Evolutionary conservation across 2,113 vertebrate genomes (phyloP).

Genomic region (Rousettus leschenaultii): DNA sequence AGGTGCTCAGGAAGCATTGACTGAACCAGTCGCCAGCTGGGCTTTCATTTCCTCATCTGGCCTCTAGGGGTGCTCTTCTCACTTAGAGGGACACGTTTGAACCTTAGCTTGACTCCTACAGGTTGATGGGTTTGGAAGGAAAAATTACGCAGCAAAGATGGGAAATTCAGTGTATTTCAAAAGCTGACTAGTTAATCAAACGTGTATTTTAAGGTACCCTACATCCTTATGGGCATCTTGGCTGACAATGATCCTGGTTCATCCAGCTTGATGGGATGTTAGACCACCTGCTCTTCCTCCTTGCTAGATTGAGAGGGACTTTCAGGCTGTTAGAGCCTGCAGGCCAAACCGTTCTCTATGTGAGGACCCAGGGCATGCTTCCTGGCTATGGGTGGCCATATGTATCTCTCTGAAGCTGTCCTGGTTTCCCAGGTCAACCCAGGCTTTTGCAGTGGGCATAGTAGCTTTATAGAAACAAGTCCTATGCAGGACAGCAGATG

Average conservation of each 20-base stretch:
- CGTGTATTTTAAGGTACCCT: background rate
- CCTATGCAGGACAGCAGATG: background rate
- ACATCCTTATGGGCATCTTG: background rate
- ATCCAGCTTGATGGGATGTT: background rate
- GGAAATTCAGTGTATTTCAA: background rate
- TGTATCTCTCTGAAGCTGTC: background rate
- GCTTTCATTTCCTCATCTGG: background rate
- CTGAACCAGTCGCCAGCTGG: background rate
- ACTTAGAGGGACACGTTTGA: background rate
- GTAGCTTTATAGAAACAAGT: background rate
- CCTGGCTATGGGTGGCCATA: accelerated
- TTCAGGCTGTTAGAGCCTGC: background rate
- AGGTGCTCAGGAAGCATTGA: too few species aligned
- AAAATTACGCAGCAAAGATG: background rate
- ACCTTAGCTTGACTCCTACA: background rate
- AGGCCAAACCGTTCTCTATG: background rate
- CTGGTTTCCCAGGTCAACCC: accelerated
- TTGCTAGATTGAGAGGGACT: background rate
- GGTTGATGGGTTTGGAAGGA: background rate
- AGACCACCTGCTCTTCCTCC: background rate
- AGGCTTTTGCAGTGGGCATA: background rate
- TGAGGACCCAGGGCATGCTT: background rate
- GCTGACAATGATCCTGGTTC: too few species aligned
- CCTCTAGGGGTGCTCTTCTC: background rate
- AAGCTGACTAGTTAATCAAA: background rate